Evolutionary conservation across 2,113 vertebrate species (phyloP).

Genomic region (Ceuthmochares aereus): DNA sequence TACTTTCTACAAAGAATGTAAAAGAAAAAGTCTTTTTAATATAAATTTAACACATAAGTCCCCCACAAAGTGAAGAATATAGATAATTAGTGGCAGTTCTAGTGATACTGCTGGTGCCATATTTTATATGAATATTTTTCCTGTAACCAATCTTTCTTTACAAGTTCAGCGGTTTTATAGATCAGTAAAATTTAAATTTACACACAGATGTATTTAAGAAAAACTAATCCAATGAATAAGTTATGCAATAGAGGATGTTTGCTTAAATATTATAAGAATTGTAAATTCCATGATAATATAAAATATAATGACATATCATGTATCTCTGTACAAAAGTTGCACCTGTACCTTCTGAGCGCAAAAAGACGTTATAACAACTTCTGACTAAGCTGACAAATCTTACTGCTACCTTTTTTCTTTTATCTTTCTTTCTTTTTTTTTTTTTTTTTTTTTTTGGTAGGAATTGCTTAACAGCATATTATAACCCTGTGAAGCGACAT

Average conservation of each 20-base stretch:
- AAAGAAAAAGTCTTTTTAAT: background rate
- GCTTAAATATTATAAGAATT: background rate
- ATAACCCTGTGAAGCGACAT: background rate
- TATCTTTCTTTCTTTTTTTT: background rate
- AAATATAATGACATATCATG: background rate
- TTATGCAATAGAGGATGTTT: background rate
- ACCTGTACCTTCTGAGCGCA: background rate
- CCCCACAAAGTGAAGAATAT: background rate
- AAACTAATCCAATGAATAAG: background rate
- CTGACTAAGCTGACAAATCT: background rate
- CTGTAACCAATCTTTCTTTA: background rate
- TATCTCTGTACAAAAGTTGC: background rate
- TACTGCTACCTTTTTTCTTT: background rate
- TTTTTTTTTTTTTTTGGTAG: rapidly evolving
- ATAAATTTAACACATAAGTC: background rate
- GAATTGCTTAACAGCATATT: background rate
- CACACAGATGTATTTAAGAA: background rate
- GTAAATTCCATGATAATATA: background rate
- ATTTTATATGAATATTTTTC: background rate
- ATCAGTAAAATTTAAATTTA: background rate
- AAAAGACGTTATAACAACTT: background rate
- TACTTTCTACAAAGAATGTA: background rate
- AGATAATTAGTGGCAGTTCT: background rate
- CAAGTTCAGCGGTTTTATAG: background rate
- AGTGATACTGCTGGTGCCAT: background rate